Evolutionary conservation across 2,888 invertebrate genomes (phyloP).

Genomic region (Nasonovia ribisnigri): DNA sequence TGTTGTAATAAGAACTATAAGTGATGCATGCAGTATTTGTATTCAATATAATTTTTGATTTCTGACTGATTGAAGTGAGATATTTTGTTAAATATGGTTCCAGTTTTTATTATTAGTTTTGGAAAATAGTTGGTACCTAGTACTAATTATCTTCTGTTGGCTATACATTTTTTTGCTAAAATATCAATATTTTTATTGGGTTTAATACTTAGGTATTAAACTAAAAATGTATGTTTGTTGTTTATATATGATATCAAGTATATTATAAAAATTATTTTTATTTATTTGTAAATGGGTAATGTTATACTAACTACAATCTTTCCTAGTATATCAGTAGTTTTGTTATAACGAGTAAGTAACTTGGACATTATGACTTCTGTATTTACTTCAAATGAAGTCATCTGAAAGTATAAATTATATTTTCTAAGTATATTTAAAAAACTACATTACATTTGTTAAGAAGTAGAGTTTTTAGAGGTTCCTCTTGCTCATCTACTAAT

Average conservation of each 20-base stretch:
- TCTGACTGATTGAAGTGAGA: too few relatives aligned
- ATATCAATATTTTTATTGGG: too few relatives aligned
- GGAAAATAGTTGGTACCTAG: too few relatives aligned
- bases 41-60: too few relatives aligned
- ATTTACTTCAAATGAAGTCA: not conserved
- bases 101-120: too few relatives aligned
- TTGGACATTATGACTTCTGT: not conserved
- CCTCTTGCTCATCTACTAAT: not conserved
- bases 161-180: too few relatives aligned
- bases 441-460: not conserved
- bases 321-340: not conserved
- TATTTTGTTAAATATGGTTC: too few relatives aligned
- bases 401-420: not conserved
- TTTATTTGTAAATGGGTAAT: not conserved
- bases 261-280: not conserved
- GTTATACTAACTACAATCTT: not conserved
- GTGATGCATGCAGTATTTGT: too few relatives aligned
- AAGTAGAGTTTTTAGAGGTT: not conserved
- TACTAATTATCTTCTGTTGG: too few relatives aligned
- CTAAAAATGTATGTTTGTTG: not conserved
- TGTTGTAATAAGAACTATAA: too few relatives aligned
- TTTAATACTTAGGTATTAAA: not conserved
- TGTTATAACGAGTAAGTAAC: not conserved
- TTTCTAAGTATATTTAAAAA: not conserved
- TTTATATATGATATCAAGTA: not conserved